Conservation (phyloP, 2,888 invertebrate species). For the Notocelia uddmanniana region DNA sequence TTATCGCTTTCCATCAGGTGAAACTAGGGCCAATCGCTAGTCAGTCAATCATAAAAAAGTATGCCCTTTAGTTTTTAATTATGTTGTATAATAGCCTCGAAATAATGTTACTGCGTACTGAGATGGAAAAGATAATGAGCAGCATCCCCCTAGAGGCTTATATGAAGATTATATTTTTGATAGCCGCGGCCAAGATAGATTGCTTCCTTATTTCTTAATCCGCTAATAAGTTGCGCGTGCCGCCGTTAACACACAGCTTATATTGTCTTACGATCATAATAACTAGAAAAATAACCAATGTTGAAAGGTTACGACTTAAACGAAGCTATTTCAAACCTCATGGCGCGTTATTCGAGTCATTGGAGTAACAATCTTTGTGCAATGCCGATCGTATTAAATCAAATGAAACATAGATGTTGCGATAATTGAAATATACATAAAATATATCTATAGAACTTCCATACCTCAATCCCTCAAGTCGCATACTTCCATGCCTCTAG, state of each 20-base stretch:
- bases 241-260: conserved; percentile 23
- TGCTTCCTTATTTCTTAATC: conserved; percentile 56
- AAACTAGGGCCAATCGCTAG: no score
- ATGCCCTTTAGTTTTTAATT: conserved; percentile 1
- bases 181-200: conserved; percentile 56
- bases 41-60: no score
- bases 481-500: no score
- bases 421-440: no score
- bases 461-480: no score
- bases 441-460: no score
- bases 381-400: no score
- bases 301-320: neutral
- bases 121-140: conserved; percentile 62
- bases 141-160: conserved; percentile 53
- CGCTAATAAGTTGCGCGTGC: conserved; percentile 52
- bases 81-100: conserved; percentile 13
- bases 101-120: conserved; percentile 37
- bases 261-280: conserved; percentile 37
- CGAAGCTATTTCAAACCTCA: neutral
- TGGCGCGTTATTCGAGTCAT: no score
- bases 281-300: conserved; percentile 21
- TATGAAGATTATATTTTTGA: conserved; percentile 43
- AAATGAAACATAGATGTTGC: no score
- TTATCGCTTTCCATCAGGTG: no score
- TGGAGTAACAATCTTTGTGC: no score